Conservation (phyloP, 2,113 vertebrate species). For the Entomyzon cyanotis region DNA sequence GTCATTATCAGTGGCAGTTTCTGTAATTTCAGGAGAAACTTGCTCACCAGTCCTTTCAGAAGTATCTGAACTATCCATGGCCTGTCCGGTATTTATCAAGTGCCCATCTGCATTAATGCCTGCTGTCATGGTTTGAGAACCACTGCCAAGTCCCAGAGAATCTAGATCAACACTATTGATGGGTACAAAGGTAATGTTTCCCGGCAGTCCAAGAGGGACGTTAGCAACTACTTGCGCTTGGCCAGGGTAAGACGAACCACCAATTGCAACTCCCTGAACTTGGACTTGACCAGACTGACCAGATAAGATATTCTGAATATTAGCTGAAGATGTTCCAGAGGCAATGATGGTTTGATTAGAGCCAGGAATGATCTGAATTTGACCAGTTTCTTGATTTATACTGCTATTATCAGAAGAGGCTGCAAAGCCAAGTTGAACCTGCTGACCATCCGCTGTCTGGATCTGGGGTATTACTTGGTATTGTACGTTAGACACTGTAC, state of each 20-base stretch:
- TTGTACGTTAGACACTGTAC: slow-evolving; percentile 96
- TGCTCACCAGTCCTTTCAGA: slow-evolving; percentile 89
- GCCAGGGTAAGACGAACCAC: slow-evolving; percentile 91
- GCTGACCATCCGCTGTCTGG: slow-evolving; percentile 91
- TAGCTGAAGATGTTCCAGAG: slow-evolving; percentile 84
- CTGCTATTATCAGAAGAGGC: slow-evolving; percentile 87
- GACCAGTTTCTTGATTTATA: slow-evolving; percentile 93
- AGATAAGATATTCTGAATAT: slow-evolving; percentile 95
- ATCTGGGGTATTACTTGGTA: slow-evolving; percentile 99
- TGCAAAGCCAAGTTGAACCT: slow-evolving; percentile 93
- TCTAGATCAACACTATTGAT: slow-evolving; percentile 98
- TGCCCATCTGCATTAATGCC: slow-evolving; percentile 96
- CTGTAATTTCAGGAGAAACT: slow-evolving; percentile 88
- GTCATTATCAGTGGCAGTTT: slow-evolving; percentile 88
- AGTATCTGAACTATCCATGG: slow-evolving; percentile 86
- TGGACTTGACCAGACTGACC: slow-evolving; percentile 90
- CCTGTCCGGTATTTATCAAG: slow-evolving; percentile 90
- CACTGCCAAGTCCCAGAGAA: slow-evolving; percentile 92
- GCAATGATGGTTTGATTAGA: slow-evolving; percentile 89
- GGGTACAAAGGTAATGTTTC: slow-evolving; percentile 99
- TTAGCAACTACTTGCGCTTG: slow-evolving; percentile 97
- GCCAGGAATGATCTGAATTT: slow-evolving; percentile 96
- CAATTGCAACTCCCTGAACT: slow-evolving; percentile 93
- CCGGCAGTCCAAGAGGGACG: slow-evolving; percentile 94
- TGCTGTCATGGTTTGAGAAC: slow-evolving; percentile 96